phyloP scores from a whole-genome alignment of 2,797 vertebrate species.

The Coilia nasus region DNA sequence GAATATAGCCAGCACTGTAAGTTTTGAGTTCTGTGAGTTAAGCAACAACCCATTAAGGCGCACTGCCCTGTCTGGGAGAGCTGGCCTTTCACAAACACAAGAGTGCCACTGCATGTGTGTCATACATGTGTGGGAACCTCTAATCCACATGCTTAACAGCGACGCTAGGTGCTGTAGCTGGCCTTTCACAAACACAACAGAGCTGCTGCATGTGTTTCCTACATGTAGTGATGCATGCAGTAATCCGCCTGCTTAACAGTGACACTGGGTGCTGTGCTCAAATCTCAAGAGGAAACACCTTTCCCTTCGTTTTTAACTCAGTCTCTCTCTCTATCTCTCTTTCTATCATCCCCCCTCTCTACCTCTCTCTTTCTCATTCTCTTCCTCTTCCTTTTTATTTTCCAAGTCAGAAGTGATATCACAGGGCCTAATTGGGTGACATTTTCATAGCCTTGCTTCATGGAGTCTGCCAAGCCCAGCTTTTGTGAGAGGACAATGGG shows the following conservation, averaged over 20 bases:
- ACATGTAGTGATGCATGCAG: not conserved
- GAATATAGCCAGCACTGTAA: not conserved
- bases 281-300: not conserved
- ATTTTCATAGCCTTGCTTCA: slow-evolving; percentile 14
- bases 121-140: too few relatives aligned
- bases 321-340: not conserved
- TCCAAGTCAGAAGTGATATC: slow-evolving; percentile 20
- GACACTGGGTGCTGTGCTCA: not conserved
- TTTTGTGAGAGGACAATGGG: slow-evolving; percentile 12
- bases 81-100: not conserved
- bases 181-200: not conserved
- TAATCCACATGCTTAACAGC: not conserved
- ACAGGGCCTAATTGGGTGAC: slow-evolving; percentile 22
- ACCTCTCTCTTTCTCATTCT: too few relatives aligned
- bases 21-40: not conserved
- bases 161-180: not conserved
- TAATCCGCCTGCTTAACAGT: not conserved
- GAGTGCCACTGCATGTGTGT: not conserved
- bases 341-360: too few relatives aligned
- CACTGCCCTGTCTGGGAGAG: not conserved
- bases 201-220: not conserved
- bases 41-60: not conserved
- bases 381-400: too few relatives aligned
- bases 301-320: not conserved
- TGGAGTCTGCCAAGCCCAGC: not conserved